phyloP scores from a whole-genome alignment of 2,797 vertebrate genomes.

The Gymnothorax reevesii region DNA sequence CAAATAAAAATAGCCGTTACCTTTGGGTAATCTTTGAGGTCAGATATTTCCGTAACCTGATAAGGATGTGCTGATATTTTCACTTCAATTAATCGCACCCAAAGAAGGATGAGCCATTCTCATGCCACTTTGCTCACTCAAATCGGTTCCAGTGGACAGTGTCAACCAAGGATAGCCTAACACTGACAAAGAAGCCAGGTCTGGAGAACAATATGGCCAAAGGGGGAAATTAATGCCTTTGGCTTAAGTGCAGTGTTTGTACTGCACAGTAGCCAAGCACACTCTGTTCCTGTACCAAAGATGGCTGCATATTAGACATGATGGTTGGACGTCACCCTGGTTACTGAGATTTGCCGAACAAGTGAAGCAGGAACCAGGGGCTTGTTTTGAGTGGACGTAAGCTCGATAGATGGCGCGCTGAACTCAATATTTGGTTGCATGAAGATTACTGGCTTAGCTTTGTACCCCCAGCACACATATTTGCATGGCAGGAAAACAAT shows the following conservation, averaged over 20 bases:
- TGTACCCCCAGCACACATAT: background rate
- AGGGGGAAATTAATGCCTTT: background rate
- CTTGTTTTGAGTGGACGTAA: background rate
- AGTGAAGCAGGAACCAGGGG: background rate
- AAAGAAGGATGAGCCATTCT: background rate
- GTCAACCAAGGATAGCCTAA: constrained; percentile 3
- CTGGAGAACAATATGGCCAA: background rate
- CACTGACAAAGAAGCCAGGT: background rate
- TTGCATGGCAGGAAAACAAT: background rate
- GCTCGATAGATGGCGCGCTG: constrained; percentile 19
- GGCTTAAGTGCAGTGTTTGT: background rate
- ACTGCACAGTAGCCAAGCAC: background rate
- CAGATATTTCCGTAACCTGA: background rate
- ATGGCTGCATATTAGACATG: background rate
- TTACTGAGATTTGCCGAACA: background rate
- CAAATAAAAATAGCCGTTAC: background rate
- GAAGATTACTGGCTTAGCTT: background rate
- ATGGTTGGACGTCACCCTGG: background rate
- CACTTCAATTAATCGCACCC: background rate
- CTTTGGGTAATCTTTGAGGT: background rate
- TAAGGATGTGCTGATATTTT: background rate
- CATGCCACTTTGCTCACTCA: background rate
- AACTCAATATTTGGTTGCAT: background rate
- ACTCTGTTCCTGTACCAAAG: background rate
- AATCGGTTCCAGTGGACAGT: background rate